Base-by-base conservation (phyloP, 2,113 vertebrate species). In the Alethe diademata region DNA sequence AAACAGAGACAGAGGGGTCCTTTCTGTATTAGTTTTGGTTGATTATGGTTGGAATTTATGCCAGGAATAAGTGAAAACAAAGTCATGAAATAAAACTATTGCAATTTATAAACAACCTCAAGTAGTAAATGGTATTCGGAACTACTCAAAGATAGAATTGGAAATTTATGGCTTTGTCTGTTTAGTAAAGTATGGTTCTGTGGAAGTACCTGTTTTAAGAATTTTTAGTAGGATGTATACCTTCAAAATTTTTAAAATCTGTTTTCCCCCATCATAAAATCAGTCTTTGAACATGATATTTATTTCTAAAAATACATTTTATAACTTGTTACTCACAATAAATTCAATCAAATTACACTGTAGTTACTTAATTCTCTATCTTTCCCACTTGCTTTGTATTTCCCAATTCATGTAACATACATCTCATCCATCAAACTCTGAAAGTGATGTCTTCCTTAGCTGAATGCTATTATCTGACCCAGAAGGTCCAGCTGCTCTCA, bases 401-500 rank as follows among this genome's bases (percentile, higher is more conserved):
- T 94, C 74, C 28, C 40, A 26, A 40, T 72, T 94, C 38, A 57
- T n/a, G 26, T 93, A 88, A 88, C 45, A 91, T 76, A 22, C 11
- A 28, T 76, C 35, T 86, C 48, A 69, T 50, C 62, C 50, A 28
- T 48, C 50, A n/a, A 75, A 61, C 36, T 80, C 90, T 88, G 65
- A 70, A 20, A 85, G 31, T 48, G 42, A n/a, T 76, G 26, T 67
- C 60, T 94, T 89, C 50, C 72, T 53, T 81, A 85, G 42, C 81
- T 75, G 62, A 42, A 56, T 43, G 36, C 58, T 87, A 0, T 80
- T 61, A 66, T 92, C 67, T 86, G 83, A 72, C 65, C 87, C 90
- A 91, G 89, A 91, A 96, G 81, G 85, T 95, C 88, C 57, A 90
- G 94, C 92, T 96, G 88, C 80, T 93, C 86, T 80, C 88, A 76